Conservation (phyloP, 92 coral and sea anemone genomes). For the Isaurus tuberculatus region DNA sequence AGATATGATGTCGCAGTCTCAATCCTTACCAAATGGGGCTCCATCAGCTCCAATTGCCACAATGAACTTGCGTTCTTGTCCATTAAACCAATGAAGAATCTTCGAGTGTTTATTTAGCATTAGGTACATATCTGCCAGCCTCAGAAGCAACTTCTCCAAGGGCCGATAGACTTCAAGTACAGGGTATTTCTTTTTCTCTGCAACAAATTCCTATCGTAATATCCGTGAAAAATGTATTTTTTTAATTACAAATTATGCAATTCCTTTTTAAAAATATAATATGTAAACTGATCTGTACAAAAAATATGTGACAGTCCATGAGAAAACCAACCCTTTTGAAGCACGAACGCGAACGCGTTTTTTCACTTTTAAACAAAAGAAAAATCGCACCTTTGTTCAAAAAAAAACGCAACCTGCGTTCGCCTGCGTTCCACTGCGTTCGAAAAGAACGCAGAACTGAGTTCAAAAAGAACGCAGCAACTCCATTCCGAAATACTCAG, state of each 20-base stretch:
- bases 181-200: constrained; percentile 21
- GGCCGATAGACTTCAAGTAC: constrained; percentile 62
- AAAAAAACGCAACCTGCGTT: no score
- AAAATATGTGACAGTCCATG: no score
- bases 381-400: no score
- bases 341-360: no score
- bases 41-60: constrained; percentile 67
- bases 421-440: no score
- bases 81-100: constrained; percentile 62
- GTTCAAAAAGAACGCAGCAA: no score
- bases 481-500: no score
- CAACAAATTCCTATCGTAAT: constrained; percentile 40
- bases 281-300: no score
- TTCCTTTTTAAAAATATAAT: no score
- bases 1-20: constrained; percentile 60
- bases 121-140: constrained; percentile 52
- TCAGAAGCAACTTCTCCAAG: constrained; percentile 47
- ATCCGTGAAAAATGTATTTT: not conserved
- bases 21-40: constrained; percentile 63
- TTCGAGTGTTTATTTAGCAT: constrained; percentile 25
- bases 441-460: no score
- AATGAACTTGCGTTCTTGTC: constrained; percentile 41
- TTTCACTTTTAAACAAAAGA: no score
- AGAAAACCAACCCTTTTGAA: no score
- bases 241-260: not conserved